Percentiles rank a stretch among this genome's conserved stretches.
phyloP scores from a whole-genome alignment of 2,888 invertebrate genomes.

The Drosophila eohydei region DNA sequence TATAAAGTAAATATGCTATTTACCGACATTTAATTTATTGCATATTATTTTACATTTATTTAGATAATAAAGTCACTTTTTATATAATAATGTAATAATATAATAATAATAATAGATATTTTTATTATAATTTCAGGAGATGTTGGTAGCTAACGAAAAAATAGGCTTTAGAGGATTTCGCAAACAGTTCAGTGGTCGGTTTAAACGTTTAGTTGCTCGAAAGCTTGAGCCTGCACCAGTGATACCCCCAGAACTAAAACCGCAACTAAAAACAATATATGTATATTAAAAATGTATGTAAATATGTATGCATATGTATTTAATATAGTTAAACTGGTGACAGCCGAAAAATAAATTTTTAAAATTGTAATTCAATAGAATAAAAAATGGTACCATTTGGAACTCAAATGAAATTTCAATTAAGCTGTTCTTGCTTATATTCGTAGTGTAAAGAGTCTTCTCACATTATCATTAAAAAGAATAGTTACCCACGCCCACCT shows the following conservation, averaged over 20 bases:
- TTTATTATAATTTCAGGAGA: conserved; percentile 87
- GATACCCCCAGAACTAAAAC: conserved; percentile 94
- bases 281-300: conserved; percentile 87
- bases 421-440: background rate
- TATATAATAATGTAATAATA: background rate
- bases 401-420: background rate
- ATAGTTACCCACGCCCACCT: background rate
- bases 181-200: conserved; percentile 93
- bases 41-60: no score
- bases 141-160: conserved; percentile 90
- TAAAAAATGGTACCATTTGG: background rate
- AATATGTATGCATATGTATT: conserved; percentile 26
- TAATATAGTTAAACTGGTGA: conserved; percentile 22
- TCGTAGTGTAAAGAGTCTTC: background rate
- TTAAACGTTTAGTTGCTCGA: conserved; percentile 93
- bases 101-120: background rate
- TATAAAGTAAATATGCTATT: no score
- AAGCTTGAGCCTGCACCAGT: conserved; percentile 93
- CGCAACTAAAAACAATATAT: conserved; percentile 94
- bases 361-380: conserved; percentile 1
- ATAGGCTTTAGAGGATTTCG: conserved; percentile 93
- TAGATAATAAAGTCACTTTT: no score
- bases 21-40: no score
- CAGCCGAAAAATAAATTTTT: conserved; percentile 30
- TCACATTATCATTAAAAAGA: no score